Conservation (phyloP, 2,113 vertebrate species). For the Echinops telfairi region DNA sequence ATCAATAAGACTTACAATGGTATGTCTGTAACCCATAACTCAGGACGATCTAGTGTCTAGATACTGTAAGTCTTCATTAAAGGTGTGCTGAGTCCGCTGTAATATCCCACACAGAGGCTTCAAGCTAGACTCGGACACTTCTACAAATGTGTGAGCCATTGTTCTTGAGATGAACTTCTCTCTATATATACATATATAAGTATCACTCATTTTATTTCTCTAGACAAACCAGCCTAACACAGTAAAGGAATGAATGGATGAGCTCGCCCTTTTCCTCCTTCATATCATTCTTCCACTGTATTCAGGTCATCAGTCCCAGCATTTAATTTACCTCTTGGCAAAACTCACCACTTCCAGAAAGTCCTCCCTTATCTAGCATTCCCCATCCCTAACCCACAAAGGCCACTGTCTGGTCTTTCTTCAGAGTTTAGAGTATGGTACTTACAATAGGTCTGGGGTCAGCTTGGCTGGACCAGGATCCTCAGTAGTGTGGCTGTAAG, state of each 20-base stretch:
- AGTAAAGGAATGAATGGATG: background rate
- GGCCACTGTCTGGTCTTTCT: background rate
- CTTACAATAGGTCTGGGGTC: background rate
- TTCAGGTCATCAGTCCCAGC: background rate
- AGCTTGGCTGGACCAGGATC: no score
- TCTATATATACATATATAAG: no score
- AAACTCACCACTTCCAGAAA: background rate
- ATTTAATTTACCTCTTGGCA: background rate
- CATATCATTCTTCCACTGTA: background rate
- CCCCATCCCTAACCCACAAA: rapidly evolving
- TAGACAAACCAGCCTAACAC: no score
- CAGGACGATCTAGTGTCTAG: background rate
- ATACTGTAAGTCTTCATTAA: background rate
- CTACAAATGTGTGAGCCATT: no score
- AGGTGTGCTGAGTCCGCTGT: background rate
- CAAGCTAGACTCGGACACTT: no score
- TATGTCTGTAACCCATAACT: background rate
- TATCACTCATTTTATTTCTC: no score
- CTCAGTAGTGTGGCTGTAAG: no score
- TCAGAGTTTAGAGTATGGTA: background rate
- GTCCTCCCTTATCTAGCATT: background rate
- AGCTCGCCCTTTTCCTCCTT: background rate
- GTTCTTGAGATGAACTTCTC: no score
- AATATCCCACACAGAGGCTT: no score
- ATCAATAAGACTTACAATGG: background rate